A percentile compares a stretch with the other conserved stretches of the same genome.
These are phyloP conservation scores for Dendrocopos noguchii DNA, from an alignment of 2,113 vertebrate genomes.

Conservation along the genomic window DNA sequence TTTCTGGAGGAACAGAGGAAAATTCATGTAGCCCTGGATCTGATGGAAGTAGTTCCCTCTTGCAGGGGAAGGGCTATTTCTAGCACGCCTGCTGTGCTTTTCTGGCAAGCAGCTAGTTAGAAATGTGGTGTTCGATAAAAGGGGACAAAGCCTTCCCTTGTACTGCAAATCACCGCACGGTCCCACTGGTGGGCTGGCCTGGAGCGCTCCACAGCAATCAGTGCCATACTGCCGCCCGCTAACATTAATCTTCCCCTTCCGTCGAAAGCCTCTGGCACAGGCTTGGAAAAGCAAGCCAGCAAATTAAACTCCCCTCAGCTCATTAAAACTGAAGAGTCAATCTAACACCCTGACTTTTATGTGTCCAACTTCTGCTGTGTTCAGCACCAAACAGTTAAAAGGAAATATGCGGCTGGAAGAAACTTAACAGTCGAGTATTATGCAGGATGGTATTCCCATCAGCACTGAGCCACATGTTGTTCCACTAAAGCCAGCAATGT, in stretches of 20 bases:
- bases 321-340: conserved; percentile 56
- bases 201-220: conserved; percentile 67
- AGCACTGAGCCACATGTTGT: conserved; percentile 29
- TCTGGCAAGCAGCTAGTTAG: conserved; percentile 70
- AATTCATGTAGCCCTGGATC: conserved; percentile 19
- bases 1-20: conserved; percentile 49
- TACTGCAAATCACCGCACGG: conserved; percentile 76
- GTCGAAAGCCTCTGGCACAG: conserved; percentile 57
- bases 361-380: not conserved
- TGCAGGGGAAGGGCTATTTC: conserved; percentile 78
- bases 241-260: conserved; percentile 66
- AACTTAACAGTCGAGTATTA: conserved; percentile 36
- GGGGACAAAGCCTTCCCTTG: conserved; percentile 87
- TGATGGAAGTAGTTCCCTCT: conserved; percentile 65
- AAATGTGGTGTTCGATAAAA: conserved; percentile 74
- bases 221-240: conserved; percentile 70
- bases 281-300: conserved; percentile 51
- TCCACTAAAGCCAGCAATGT: conserved; percentile 47
- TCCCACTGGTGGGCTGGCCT: conserved; percentile 71
- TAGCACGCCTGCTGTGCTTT: conserved; percentile 74
- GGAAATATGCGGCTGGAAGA: conserved; percentile 44
- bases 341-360: conserved; percentile 22
- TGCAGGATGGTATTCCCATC: conserved; percentile 41
- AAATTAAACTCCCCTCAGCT: conserved; percentile 53
- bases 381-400: conserved; percentile 52